These are phyloP conservation scores for Sanderia malayensis DNA, from an alignment of 30 jellyfish, hydroid and myxozoan species.

Conservation along the genomic window DNA sequence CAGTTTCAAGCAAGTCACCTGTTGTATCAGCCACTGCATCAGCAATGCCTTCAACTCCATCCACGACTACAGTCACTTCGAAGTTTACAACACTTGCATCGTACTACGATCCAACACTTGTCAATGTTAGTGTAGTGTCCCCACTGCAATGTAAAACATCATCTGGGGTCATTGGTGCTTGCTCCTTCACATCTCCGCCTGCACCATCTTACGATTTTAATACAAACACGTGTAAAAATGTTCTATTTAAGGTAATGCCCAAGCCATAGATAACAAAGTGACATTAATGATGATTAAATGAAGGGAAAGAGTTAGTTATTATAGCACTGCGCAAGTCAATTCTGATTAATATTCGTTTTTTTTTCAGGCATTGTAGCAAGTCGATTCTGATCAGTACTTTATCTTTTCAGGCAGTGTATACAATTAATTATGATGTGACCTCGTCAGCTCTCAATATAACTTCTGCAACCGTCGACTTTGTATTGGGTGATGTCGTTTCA, in stretches of 20 bases:
- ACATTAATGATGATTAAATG: too few relatives aligned
- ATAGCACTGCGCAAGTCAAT: too few relatives aligned
- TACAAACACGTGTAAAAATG: slow-evolving; percentile 63
- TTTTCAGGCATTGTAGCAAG: too few relatives aligned
- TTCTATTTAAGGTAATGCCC: slow-evolving; percentile 56
- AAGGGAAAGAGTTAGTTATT: too few relatives aligned
- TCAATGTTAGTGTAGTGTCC: slow-evolving; percentile 44
- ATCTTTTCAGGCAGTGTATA: slow-evolving; percentile 56
- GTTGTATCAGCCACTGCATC: slow-evolving; percentile 22
- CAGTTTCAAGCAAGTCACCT: slow-evolving; percentile 17
- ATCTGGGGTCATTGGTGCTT: slow-evolving; percentile 62
- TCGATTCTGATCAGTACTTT: too few relatives aligned
- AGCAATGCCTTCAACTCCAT: not conserved
- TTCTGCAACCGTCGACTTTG: slow-evolving; percentile 45
- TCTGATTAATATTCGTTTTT: too few relatives aligned
- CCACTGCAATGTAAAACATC: slow-evolving; percentile 67
- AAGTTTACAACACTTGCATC: slow-evolving; percentile 13
- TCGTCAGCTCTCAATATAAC: slow-evolving; percentile 59
- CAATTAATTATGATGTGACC: slow-evolving; percentile 40
- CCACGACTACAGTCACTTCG: slow-evolving; percentile 16
- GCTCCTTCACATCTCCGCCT: slow-evolving; percentile 67
- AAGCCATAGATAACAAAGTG: not conserved
- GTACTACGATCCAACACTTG: slow-evolving; percentile 49
- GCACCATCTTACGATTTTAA: slow-evolving; percentile 63
- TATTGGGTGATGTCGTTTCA: slow-evolving; percentile 49